These are phyloP conservation scores for rabbit (Oryctolagus cuniculus) DNA, from an alignment of 2,113 vertebrate genomes.

Conservation along the genomic window DNA sequence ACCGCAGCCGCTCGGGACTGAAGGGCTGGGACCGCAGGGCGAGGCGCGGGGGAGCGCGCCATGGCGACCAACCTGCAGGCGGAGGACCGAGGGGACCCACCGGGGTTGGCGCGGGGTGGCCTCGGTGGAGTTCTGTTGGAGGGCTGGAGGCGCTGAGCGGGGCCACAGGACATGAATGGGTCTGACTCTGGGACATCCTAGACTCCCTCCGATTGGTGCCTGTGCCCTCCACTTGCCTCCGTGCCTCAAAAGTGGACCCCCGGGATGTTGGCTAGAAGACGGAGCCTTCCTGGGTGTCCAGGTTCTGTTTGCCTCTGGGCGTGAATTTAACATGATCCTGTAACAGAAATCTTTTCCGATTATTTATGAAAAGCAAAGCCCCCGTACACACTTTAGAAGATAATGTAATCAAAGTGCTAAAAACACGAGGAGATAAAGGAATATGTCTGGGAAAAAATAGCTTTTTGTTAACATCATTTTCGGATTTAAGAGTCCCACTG, in stretches of 20 bases:
- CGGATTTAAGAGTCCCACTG: neutral
- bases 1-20: neutral
- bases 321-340: neutral
- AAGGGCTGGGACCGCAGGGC: neutral
- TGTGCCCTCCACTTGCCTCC: constrained; percentile 26
- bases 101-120: neutral
- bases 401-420: neutral
- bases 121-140: neutral
- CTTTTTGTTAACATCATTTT: neutral
- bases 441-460: constrained; percentile 23
- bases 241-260: neutral
- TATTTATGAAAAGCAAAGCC: neutral
- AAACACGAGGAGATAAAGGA: constrained; percentile 11
- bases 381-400: neutral
- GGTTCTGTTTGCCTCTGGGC: neutral
- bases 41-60: neutral
- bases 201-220: neutral
- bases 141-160: neutral
- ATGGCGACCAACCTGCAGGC: neutral
- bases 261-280: constrained; percentile 5
- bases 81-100: neutral
- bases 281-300: neutral
- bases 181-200: neutral
- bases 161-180: neutral
- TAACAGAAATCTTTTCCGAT: constrained; percentile 17